phyloP scores from a whole-genome alignment of 2,888 invertebrate species.

The Polydrusus pterygomalis region DNA sequence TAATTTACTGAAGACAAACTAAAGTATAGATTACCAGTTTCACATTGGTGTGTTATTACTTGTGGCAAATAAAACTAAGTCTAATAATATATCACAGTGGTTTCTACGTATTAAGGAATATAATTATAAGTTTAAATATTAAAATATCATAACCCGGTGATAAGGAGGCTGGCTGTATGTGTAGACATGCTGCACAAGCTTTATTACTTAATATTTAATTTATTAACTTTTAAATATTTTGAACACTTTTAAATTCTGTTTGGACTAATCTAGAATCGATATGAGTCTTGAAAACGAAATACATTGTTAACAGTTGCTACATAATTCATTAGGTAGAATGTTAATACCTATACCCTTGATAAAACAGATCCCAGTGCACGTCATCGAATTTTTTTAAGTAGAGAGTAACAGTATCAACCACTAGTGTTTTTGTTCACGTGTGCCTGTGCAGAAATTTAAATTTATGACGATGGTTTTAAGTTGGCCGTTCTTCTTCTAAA shows the following conservation, averaged over 20 bases:
- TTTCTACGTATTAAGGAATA: slow-evolving; percentile 4
- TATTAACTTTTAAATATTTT: slow-evolving; percentile 30
- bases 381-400: no score
- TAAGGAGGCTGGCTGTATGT: neutral
- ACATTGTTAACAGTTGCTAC: slow-evolving; percentile 17
- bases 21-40: neutral
- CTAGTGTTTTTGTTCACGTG: no score
- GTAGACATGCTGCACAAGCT: slow-evolving; percentile 21
- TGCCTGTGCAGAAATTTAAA: no score
- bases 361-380: no score
- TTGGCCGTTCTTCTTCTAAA: no score
- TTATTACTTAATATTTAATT: slow-evolving; percentile 3
- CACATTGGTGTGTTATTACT: neutral
- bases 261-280: slow-evolving; percentile 31
- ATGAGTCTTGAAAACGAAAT: slow-evolving; percentile 16
- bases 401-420: no score
- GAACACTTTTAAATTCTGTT: slow-evolving; percentile 35
- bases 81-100: slow-evolving; percentile 21
- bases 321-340: no score
- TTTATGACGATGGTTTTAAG: no score
- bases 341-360: no score
- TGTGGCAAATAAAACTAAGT: slow-evolving; percentile 24
- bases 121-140: neutral
- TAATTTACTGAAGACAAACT: neutral
- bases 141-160: neutral